Evolutionary conservation across 1,140 invertebrate genomes (phyloP), one percentile per base, ranked within the genome.

Genomic region (Ylistrum balloti): DNA sequence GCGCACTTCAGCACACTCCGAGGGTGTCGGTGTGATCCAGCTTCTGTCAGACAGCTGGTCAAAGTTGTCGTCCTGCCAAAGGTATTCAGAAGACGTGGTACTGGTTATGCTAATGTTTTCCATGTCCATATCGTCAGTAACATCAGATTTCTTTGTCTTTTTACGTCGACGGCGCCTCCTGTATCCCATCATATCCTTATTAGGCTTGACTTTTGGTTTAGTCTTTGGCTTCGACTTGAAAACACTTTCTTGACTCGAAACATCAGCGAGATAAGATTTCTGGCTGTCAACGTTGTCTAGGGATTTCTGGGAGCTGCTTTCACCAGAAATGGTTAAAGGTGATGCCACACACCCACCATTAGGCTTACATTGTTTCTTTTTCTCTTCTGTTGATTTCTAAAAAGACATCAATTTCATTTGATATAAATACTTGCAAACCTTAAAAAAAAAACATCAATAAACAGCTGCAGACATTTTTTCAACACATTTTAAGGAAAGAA

Each of bases 111-210:
- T 88, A 3, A 33, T 41, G 7, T 10, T 33, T 9, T 88, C 87
- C 0, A 10, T 5, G 7, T 74, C 22, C 22, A n/a, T 9, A 88
- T 88, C 87, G 13, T 45, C 32, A 45, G 35, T 11, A 33, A 33
- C 41, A 56, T 90, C 89, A 20, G 20, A 33, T 86, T 86, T 86
- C 33, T 86, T 85, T 3, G 35, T 89, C 32, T 86, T 88, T 48
- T 45, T 89, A 33, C 88, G 88, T n/a, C 86, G 35, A n/a, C 48
- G 86, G 13, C 86, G 32, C 11, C 28, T 48, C 32, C 35, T 20
- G 74, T 90, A 90, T 13, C 89, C 89, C 41, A 87, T 45, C 89
- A 90, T 90, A 10, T 86, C 89, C 45, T 56, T 90, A 0, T 90
- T 87, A n/a, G 86, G 45, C 33, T 90, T 90, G 34, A 28, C 33